A percentile compares a stretch with the other conserved stretches of the same genome.
Evolutionary conservation across 2,113 vertebrate genomes (phyloP).

Genomic region (Corydoras maculifer): DNA sequence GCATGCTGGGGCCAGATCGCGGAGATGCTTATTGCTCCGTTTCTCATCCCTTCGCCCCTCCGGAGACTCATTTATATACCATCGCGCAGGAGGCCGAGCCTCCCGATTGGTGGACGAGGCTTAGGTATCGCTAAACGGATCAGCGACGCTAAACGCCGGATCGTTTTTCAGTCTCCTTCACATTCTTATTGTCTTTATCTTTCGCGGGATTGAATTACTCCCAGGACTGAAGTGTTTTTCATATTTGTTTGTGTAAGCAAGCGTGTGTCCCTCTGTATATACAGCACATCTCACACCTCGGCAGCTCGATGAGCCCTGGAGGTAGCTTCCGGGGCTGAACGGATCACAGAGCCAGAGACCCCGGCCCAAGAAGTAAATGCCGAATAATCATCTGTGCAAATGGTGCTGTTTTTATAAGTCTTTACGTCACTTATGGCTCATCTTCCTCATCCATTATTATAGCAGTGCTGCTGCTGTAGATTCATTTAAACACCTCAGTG

Average conservation of each 20-base stretch:
- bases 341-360: slow-evolving; percentile 26
- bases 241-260: neutral
- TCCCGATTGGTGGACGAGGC: slow-evolving; percentile 14
- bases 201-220: slow-evolving; percentile 8
- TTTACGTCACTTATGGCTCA: neutral
- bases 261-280: slow-evolving; percentile 7
- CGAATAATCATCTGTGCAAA: slow-evolving; percentile 44
- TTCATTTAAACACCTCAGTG: too few relatives aligned
- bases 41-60: slow-evolving; percentile 13
- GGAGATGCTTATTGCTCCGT: slow-evolving; percentile 17
- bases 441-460: slow-evolving; percentile 11
- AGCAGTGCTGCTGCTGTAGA: too few relatives aligned
- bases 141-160: slow-evolving; percentile 16
- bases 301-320: slow-evolving; percentile 22
- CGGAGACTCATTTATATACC: slow-evolving; percentile 28
- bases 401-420: slow-evolving; percentile 3
- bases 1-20: slow-evolving; percentile 27
- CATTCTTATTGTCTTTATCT: slow-evolving; percentile 1
- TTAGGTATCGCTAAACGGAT: slow-evolving; percentile 16
- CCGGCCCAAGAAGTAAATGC: slow-evolving; percentile 31
- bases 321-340: slow-evolving; percentile 34
- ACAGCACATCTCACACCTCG: neutral
- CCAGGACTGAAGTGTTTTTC: slow-evolving; percentile 4
- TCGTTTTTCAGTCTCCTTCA: slow-evolving; percentile 10
- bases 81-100: slow-evolving; percentile 22